Percentiles rank a stretch among this genome's conserved stretches.
These are phyloP conservation scores for Melolontha melolontha DNA, from an alignment of 2,888 invertebrate genomes.

Conservation along the genomic window DNA sequence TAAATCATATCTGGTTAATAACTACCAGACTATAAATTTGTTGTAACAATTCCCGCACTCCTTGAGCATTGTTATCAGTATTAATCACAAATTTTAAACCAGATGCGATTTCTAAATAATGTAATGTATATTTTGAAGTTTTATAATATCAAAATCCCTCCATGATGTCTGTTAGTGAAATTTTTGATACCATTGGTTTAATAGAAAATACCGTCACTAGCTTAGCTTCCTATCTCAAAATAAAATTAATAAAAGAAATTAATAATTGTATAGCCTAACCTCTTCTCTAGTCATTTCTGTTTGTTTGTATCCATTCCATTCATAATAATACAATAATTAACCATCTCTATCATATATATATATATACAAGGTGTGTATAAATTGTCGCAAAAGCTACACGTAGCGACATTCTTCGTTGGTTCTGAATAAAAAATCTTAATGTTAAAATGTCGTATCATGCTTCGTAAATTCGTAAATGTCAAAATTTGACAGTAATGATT, in stretches of 20 bases:
- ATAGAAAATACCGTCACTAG: constrained; percentile 98
- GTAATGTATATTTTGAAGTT: constrained; percentile 95
- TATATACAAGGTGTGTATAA: no score
- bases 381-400: no score
- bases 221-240: constrained; percentile 87
- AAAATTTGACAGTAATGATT: no score
- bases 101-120: constrained; percentile 95
- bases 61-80: constrained; percentile 87
- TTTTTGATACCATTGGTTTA: constrained; percentile 95
- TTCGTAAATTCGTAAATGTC: no score
- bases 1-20: no score
- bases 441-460: no score
- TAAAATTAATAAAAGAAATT: constrained; percentile 29
- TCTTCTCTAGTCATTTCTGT: constrained; percentile 94
- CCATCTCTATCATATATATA: constrained; percentile 96
- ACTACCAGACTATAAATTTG: constrained; percentile 88
- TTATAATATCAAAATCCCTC: constrained; percentile 93
- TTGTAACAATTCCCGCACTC: constrained; percentile 88
- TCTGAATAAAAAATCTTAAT: no score
- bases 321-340: constrained; percentile 88
- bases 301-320: constrained; percentile 97
- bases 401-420: no score
- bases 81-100: constrained; percentile 95
- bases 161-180: constrained; percentile 92
- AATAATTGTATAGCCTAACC: constrained; percentile 67